Conservation (phyloP, 2,888 invertebrate species). For the Bellardia pandia region DNA sequence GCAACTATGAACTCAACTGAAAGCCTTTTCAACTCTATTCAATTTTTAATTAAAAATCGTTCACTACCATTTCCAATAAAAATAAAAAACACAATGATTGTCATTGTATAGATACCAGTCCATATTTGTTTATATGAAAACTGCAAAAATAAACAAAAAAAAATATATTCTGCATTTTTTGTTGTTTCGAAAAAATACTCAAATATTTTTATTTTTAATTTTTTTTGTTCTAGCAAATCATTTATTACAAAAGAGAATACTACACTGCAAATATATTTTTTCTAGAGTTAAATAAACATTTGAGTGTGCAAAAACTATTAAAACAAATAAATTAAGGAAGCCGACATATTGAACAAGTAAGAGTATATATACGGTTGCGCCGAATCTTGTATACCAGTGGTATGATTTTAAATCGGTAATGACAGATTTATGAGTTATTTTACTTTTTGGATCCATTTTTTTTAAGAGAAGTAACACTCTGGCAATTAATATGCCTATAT, state of each 20-base stretch:
- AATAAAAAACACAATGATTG: neutral
- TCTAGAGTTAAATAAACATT: neutral
- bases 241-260: neutral
- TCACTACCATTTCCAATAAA: neutral
- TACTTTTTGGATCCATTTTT: too few relatives aligned
- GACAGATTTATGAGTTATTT: too few relatives aligned
- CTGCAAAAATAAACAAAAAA: neutral
- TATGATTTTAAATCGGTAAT: too few relatives aligned
- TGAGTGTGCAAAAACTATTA: neutral
- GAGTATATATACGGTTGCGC: too few relatives aligned
- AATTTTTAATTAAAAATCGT: constrained; percentile 24
- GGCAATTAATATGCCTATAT: too few relatives aligned
- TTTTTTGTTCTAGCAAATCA: neutral
- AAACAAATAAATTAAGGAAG: neutral
- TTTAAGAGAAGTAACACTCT: too few relatives aligned
- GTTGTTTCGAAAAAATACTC: constrained; percentile 1
- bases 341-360: too few relatives aligned
- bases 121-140: neutral
- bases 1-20: neutral
- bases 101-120: neutral
- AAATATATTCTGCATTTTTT: neutral
- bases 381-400: too few relatives aligned
- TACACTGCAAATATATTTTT: neutral
- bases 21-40: neutral
- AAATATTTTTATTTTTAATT: neutral